Evolutionary conservation across 2,113 vertebrate species (phyloP), one percentile per base, ranked within the genome.

Genomic region (Amblyopsis rosae): DNA sequence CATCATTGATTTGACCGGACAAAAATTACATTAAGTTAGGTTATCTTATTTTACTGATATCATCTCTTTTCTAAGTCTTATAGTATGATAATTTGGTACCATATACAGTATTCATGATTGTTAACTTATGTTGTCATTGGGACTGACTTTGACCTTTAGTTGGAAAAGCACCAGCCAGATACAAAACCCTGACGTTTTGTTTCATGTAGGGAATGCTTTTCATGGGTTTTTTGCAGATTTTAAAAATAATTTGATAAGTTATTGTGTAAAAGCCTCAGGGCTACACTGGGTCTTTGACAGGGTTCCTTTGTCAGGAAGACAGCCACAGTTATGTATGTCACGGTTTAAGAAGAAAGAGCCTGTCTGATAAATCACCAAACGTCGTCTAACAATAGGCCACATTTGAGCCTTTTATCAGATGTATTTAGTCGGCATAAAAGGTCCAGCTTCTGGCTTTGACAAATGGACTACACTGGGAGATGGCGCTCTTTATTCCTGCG

Each of bases 101-200:
- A 26, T 26, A 26, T 26, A 26, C 26, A 26, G 2, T 41, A 41
- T 41, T 41, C 35, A 41, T 41, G 6, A 0, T 41, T 41, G 35
- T 41, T 41, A 41, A 41, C 35, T 54, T 54, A 16, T 54, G 51
- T 54, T 54, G 51, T 15, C 13, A n/a, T n/a, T 54, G 51, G 51
- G 51, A 16, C 12, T 13, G 16, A n/a, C 16, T 54, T 54, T 54
- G 51, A 54, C n/a, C 1, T 15, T 12, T 13, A 15, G 51, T 6
- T 15, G 13, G n/a, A 7, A 5, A 13, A 15, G 12, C 5, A 1
- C 7, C n/a, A 57, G 9, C 19, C 56, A 49, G 35, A 16, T 63
- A 59, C 19, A 50, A 77, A 80, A 77, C 77, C 13, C 8, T 65
- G 61, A 69, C 65, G 59, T 76, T 79, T 26, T 67, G 45, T 33